phyloP scores from a whole-genome alignment of 2,113 vertebrate genomes.

The Gnathonemus longibarbis region DNA sequence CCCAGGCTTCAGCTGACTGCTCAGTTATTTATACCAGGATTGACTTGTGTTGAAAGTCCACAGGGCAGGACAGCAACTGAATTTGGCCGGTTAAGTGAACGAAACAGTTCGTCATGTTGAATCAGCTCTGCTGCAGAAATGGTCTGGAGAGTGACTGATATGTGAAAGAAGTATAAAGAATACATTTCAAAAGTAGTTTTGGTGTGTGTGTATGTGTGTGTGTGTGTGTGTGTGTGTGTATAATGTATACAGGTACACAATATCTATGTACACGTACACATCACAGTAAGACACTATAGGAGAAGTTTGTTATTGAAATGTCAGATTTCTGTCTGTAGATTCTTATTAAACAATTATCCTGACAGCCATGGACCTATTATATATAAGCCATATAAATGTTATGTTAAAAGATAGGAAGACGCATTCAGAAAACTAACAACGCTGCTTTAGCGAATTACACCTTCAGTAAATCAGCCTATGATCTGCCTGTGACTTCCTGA shows the following conservation, averaged over 20 bases:
- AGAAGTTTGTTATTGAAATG: neutral
- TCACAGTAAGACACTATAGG: neutral
- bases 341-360: neutral
- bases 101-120: neutral
- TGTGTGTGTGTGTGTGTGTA: neutral
- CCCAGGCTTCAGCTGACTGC: neutral
- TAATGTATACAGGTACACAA: too few relatives aligned
- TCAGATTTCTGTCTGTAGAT: neutral
- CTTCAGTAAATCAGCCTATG: neutral
- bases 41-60: neutral
- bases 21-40: neutral
- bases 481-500: neutral
- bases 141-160: neutral
- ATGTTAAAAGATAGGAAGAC: neutral
- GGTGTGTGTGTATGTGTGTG: neutral
- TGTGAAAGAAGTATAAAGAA: neutral
- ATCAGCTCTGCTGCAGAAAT: neutral
- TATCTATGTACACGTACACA: neutral
- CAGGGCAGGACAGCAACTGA: neutral
- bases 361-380: neutral
- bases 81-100: neutral
- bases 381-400: neutral
- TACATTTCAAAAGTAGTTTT: neutral
- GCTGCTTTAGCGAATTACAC: neutral
- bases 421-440: neutral